These are phyloP conservation scores for Colistium nudipinnis DNA, from an alignment of 2,113 vertebrate genomes.

Conservation along the genomic window DNA sequence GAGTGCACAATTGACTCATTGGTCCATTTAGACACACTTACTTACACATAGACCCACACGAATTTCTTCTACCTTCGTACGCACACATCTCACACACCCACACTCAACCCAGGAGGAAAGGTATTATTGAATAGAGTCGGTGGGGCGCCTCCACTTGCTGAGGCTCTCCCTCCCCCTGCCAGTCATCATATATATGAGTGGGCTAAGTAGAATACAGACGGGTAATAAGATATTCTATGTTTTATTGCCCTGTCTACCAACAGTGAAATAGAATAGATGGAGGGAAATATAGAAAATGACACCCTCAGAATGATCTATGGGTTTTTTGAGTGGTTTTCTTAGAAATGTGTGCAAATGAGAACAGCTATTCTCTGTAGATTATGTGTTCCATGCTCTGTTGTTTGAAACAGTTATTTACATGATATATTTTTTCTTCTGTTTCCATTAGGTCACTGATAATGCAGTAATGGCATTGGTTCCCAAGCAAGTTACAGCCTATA, in stretches of 20 bases:
- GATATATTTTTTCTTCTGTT: conserved; percentile 17
- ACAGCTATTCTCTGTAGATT: not conserved
- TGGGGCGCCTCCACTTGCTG: conserved; percentile 57
- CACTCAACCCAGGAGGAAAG: conserved; percentile 36
- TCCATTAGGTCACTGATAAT: conserved; percentile 91
- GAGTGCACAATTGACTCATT: conserved; percentile 31
- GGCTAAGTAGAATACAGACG: conserved; percentile 39
- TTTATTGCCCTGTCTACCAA: conserved; percentile 25
- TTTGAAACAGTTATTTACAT: conserved; percentile 24
- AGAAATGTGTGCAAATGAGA: conserved; percentile 27
- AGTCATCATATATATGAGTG: conserved; percentile 55
- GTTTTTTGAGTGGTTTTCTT: conserved; percentile 29
- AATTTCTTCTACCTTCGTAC: conserved; percentile 25
- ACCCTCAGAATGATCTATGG: conserved; percentile 27
- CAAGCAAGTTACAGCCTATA: conserved; percentile 98
- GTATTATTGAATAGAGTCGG: conserved; percentile 72
- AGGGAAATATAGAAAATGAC: conserved; percentile 51
- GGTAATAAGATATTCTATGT: conserved; percentile 56
- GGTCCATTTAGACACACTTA: conserved; percentile 31
- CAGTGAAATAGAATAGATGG: conserved; percentile 52
- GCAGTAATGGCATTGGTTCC: conserved; percentile 95
- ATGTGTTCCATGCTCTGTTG: not conserved
- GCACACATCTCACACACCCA: conserved; percentile 24
- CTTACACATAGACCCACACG: conserved; percentile 16
- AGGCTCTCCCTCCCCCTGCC: conserved; percentile 57